Base-by-base conservation (phyloP, 2,888 invertebrate genomes). In the Branchinecta sandiegonensis region DNA sequence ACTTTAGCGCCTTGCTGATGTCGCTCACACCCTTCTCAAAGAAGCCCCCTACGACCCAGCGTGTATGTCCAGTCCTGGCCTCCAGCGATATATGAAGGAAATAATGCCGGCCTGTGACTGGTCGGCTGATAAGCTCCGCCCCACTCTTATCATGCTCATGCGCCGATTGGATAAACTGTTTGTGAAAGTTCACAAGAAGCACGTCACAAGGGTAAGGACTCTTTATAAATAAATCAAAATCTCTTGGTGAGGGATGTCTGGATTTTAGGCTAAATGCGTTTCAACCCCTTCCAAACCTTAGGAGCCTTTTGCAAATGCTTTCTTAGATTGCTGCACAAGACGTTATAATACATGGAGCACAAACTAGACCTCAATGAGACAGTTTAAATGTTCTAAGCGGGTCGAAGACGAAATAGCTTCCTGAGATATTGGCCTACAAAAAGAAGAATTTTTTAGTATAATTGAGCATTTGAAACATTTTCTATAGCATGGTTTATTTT, bases 31-130 rank as follows among this genome's bases (percentile, higher is more conserved):
- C 11, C 81, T 99, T 14, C 82, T 99, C 17, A 99, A 99, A 80
- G 89, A 99, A 23, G 94, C 97, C 0, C 96, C 97, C 0, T 97
- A 97, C 78, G 99, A 99, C 80, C 90, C 95, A 0, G 88, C 89
- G 73, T 95, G 97, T 0, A 95, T 99, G 93, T 90, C 89, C 0
- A 96, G 96, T 74, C 84, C 90, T 48, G 96, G 96, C 0, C 80
- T 97, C 0, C 92, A 94, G 75, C 85, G 89, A 72, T 96, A 93
- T 75, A 93, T 92, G 91, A 89, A 87, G 70, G 87, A 88, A 73
- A 87, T 99, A 68, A 80, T 99, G 68, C 97, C 97, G 0, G 87
- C 90, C 0, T 94, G 93, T 0, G 96, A 99, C 76, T 99, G 99
- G 94, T 87, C 91, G 0, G 90, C 91, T 74, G 94, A 94, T 76